phyloP scores from a whole-genome alignment of 2,113 vertebrate species.

The Crotophaga sulcirostris region DNA sequence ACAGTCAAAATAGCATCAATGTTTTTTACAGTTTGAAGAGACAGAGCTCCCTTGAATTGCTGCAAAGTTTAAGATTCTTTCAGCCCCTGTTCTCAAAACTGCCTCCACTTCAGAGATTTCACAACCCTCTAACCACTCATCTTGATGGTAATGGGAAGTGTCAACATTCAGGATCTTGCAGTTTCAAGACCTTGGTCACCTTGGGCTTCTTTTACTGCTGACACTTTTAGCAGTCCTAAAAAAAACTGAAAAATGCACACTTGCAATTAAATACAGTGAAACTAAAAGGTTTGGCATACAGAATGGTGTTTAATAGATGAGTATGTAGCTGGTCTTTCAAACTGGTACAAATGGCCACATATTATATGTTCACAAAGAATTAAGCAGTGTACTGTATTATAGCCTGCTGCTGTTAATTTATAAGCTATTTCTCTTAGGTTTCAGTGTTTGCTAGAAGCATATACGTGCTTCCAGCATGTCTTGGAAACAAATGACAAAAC shows the following conservation, averaged over 20 bases:
- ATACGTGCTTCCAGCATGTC: not conserved
- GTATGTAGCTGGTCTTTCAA: constrained; percentile 28
- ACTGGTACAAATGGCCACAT: constrained; percentile 7
- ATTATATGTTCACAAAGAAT: not conserved
- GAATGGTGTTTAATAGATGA: not conserved
- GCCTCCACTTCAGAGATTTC: not conserved
- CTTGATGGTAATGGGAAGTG: not conserved
- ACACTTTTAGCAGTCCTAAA: constrained; percentile 1
- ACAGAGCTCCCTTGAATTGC: not conserved
- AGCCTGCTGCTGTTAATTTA: not conserved
- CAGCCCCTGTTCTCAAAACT: not conserved
- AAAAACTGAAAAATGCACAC: not conserved
- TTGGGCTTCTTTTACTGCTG: constrained; percentile 14
- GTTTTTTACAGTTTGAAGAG: not conserved
- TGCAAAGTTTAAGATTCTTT: not conserved
- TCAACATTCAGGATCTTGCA: not conserved
- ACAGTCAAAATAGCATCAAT: not conserved
- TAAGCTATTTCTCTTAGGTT: not conserved
- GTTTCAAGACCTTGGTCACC: constrained; percentile 7
- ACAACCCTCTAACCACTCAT: not conserved
- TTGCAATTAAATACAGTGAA: constrained; percentile 31
- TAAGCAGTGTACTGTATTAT: not conserved
- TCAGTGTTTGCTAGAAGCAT: not conserved
- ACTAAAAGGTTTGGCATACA: constrained; percentile 37
- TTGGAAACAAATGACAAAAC: constrained; percentile 13